These are phyloP conservation scores for Helogale parvula DNA, from an alignment of 2,113 vertebrate species.

Conservation along the genomic window DNA sequence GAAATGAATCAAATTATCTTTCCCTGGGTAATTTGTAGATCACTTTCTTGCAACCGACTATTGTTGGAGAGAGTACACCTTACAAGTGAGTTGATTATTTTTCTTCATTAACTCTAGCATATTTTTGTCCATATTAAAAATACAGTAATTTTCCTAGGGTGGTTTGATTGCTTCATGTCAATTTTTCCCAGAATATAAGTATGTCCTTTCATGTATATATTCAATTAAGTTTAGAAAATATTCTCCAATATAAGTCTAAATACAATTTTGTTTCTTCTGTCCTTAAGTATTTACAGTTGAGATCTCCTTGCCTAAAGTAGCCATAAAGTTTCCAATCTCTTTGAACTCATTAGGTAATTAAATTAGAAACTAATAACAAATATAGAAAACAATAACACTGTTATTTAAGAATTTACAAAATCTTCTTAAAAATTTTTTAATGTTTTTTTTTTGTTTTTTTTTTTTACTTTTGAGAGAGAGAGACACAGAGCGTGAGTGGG, in stretches of 20 bases:
- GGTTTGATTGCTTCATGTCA: background rate
- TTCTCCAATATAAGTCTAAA: background rate
- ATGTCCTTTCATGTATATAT: background rate
- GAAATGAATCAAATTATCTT: background rate
- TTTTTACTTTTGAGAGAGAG: no score
- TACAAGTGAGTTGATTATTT: background rate
- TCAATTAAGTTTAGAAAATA: background rate
- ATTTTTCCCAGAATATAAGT: background rate
- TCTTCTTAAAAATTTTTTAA: background rate
- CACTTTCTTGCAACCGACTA: background rate
- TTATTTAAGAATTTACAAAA: background rate
- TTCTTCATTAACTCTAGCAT: background rate
- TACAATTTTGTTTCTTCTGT: background rate
- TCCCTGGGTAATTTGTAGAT: background rate
- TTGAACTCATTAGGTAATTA: background rate
- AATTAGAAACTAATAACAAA: background rate
- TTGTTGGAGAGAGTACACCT: background rate
- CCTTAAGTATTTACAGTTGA: background rate
- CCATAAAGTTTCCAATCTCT: background rate
- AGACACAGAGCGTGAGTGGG: no score
- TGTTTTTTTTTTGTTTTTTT: no score
- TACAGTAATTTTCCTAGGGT: background rate
- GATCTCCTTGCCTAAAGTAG: background rate
- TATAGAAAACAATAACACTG: background rate
- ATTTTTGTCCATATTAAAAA: constrained; percentile 14